Conservation (phyloP, 1,140 invertebrate species). For the Saccostrea cuccullata region DNA sequence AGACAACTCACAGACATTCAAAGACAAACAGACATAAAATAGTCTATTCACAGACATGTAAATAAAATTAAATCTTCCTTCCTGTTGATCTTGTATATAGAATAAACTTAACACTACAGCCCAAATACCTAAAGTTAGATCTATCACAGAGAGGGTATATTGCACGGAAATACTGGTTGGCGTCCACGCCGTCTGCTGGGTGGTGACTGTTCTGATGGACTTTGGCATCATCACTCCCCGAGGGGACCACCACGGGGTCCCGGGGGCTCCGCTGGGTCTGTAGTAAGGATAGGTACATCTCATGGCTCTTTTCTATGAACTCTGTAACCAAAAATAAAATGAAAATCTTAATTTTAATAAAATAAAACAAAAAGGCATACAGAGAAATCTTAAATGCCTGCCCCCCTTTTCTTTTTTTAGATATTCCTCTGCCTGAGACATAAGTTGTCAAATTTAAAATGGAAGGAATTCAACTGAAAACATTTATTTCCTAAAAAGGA, state of each 20-base stretch:
- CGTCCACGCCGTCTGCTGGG: conserved; percentile 73
- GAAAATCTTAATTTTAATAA: no score
- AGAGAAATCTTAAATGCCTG: no score
- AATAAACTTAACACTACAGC: background rate
- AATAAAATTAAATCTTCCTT: background rate
- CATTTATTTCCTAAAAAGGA: no score
- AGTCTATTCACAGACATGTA: background rate
- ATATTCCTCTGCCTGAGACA: no score
- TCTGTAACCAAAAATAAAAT: conserved; percentile 60
- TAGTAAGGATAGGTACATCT: conserved; percentile 72
- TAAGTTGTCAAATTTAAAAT: no score
- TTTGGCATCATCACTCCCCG: conserved; percentile 62
- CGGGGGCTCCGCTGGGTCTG: conserved; percentile 70
- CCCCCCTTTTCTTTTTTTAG: no score
- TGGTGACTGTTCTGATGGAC: conserved; percentile 66
- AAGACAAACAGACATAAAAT: background rate
- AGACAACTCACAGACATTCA: background rate
- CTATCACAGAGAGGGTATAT: conserved; percentile 72
- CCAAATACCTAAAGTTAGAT: conserved; percentile 68
- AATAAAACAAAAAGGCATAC: no score
- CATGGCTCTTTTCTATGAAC: conserved; percentile 73
- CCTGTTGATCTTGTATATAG: no score
- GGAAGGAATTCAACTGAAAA: no score
- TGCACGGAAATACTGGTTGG: conserved; percentile 74
- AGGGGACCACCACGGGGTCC: conserved; percentile 76